Evolutionary conservation across 2,113 vertebrate species (phyloP).

Genomic region (Chionodraco myersi): DNA sequence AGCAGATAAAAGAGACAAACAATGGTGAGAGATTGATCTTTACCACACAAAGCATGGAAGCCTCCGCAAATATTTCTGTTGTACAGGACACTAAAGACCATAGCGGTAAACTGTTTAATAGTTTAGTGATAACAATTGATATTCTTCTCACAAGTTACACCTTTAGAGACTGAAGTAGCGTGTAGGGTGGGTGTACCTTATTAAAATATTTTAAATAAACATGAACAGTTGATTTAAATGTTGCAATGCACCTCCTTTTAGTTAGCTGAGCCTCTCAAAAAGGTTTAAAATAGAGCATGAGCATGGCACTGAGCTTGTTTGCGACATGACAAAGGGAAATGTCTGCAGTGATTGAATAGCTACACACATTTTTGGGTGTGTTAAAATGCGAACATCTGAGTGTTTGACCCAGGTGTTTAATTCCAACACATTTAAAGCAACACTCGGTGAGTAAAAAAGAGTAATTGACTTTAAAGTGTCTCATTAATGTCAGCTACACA

Average conservation of each 20-base stretch:
- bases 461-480: background rate
- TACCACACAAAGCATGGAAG: conserved; percentile 36
- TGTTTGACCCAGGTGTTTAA: background rate
- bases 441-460: background rate
- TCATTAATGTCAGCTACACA: background rate
- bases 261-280: background rate
- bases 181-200: background rate
- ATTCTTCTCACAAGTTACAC: conserved; percentile 28
- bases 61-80: conserved; percentile 20
- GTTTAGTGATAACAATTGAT: conserved; percentile 21
- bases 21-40: conserved; percentile 39
- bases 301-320: background rate
- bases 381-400: background rate
- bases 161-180: conserved; percentile 6
- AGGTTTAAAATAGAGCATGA: background rate
- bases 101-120: conserved; percentile 28
- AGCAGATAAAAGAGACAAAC: conserved; percentile 23
- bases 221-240: background rate
- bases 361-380: background rate
- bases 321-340: background rate
- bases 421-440: background rate
- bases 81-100: background rate
- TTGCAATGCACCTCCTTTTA: background rate
- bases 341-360: background rate
- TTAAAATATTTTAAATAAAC: background rate